Base-by-base conservation (phyloP, 2,888 invertebrate species). In the Ecdyonurus torrentis region DNA sequence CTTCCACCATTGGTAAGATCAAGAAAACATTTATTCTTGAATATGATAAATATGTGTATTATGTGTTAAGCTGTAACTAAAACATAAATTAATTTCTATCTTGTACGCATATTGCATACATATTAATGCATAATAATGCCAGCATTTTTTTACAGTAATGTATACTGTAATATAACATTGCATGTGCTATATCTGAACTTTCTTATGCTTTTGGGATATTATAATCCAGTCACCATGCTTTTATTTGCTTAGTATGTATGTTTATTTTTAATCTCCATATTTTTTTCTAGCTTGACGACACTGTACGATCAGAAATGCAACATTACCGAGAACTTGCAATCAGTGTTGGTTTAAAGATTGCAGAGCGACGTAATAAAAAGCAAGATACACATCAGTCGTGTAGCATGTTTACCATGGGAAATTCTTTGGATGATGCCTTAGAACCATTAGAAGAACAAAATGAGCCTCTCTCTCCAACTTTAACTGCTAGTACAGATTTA, bases 1-100 rank as follows among this genome's bases (percentile, higher is more conserved):
- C 79, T 89, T 66, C 88, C 89, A 62, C 89, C 89, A 59, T 74
- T 89, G 75, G 89, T 89, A 77, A 81, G 81, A 25, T 23, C 20
- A n/a, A 15, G 2, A 63, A 18, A n/a, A n/a, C n/a, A n/a, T n/a
- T n/a, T n/a, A n/a, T n/a, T n/a, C n/a, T n/a, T n/a, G n/a, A n/a
- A n/a, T n/a, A n/a, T n/a, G n/a, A n/a, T n/a, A n/a, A n/a, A n/a
- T n/a, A n/a, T n/a, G n/a, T n/a, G n/a, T n/a, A n/a, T n/a, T n/a
- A n/a, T n/a, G n/a, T n/a, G n/a, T n/a, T n/a, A n/a, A n/a, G n/a
- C n/a, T n/a, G n/a, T n/a, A n/a, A n/a, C n/a, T n/a, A n/a, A n/a
- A n/a, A n/a, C n/a, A n/a, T n/a, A n/a, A n/a, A n/a, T n/a, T n/a
- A n/a, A n/a, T n/a, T n/a, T n/a, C n/a, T n/a, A n/a, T n/a, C n/a